Evolutionary conservation across 2,888 invertebrate genomes (phyloP), one percentile per base, ranked within the genome.

Genomic region (Litoditis marina): DNA sequence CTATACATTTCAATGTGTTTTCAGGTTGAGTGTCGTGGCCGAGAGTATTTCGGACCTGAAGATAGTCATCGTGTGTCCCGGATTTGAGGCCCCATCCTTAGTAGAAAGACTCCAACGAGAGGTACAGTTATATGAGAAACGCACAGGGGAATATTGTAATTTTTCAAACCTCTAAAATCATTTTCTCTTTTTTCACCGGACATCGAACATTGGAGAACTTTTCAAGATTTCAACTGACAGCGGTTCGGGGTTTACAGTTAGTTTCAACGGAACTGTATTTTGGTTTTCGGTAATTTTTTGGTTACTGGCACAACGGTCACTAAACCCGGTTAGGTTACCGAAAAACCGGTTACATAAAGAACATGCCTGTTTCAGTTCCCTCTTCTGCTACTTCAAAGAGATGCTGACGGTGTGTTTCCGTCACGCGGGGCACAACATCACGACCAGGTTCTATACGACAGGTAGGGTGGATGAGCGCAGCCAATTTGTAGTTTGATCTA

Each of bases 331-430:
- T 44, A 25, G 22, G n/a, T 19, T 46, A 30, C 28, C 19, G 30
- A n/a, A n/a, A n/a, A n/a, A n/a, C n/a, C n/a, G n/a, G n/a, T n/a
- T n/a, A n/a, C n/a, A n/a, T n/a, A n/a, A n/a, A n/a, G n/a, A n/a
- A n/a, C n/a, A n/a, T 16, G 5, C 13, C 5, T 51, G 11, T 60
- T 68, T 32, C 60, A 71, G 71, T 71, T 71, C 39, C 65, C 66
- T n/a, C 42, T 51, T 11, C 60, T 71, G 5, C 57, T 60, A 60
- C 55, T 71, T 42, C 63, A 67, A n/a, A 55, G 65, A 34, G 61
- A 67, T 32, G 54, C 47, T 1, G 56, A 63, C 27, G 65, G 66
- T 0, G n/a, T n/a, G 19, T 53, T n/a, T 7, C 61, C 61, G 63
- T 59, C 61, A 4, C n/a, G 42, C 11, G 54, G 55, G 11, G 66